A percentile compares a stretch with the other conserved stretches of the same genome.
phyloP scores from a whole-genome alignment of 2,888 invertebrate genomes.

The Parnassius apollo region DNA sequence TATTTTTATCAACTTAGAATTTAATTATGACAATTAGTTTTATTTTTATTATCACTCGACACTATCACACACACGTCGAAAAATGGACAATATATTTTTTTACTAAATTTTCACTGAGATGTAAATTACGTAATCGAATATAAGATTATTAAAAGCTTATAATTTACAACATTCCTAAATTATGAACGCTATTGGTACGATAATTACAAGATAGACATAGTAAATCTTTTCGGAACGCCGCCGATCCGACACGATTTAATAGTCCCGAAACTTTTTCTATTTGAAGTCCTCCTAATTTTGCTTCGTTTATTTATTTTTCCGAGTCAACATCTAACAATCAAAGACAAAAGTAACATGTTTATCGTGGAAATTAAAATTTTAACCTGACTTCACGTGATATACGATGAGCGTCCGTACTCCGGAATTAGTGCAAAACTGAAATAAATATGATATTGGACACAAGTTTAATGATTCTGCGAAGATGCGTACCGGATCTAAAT shows the following conservation, averaged over 20 bases:
- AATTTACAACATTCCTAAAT: conserved; percentile 22
- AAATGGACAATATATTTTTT: no score
- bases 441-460: conserved; percentile 19
- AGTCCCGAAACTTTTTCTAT: conserved; percentile 8
- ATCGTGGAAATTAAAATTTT: conserved; percentile 21
- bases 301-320: conserved; percentile 8
- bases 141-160: neutral
- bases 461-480: conserved; percentile 39
- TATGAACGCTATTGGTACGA: conserved; percentile 12
- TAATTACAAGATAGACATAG: conserved; percentile 13
- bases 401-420: conserved; percentile 5
- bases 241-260: conserved; percentile 1
- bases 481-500: conserved; percentile 35
- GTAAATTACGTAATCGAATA: no score
- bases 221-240: conserved; percentile 6
- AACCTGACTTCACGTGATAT: conserved; percentile 8
- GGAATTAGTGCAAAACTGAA: conserved; percentile 17
- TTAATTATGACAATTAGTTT: no score
- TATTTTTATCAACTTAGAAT: no score
- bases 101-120: no score
- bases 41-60: no score
- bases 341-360: conserved; percentile 22
- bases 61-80: no score
- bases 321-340: conserved; percentile 22
- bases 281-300: conserved; percentile 5